Conservation (phyloP, 2,113 vertebrate genomes). For the Varanus salvator region DNA sequence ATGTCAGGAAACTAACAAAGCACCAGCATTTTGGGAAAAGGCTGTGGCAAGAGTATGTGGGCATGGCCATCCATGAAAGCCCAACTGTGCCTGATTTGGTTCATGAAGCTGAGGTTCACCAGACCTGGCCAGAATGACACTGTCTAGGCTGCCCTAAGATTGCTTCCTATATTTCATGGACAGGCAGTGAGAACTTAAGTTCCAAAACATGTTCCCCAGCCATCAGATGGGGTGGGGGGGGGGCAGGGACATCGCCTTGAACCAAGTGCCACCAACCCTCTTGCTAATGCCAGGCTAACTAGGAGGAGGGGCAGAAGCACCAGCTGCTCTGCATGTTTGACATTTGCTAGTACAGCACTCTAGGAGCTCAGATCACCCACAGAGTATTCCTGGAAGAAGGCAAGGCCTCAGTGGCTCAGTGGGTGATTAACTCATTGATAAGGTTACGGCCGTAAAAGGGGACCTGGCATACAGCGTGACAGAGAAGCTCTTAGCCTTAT, state of each 20-base stretch:
- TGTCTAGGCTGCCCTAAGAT: no score
- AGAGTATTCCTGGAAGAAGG: slow-evolving; percentile 7
- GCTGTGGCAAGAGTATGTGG: no score
- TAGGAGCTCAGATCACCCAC: slow-evolving; percentile 3
- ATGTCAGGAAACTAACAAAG: no score
- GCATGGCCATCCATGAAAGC: no score
- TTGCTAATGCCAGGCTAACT: neutral
- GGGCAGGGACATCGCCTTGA: neutral
- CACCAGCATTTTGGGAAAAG: no score
- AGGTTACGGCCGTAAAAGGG: slow-evolving; percentile 20
- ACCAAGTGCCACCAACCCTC: neutral
- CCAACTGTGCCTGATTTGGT: no score
- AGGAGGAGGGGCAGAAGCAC: neutral
- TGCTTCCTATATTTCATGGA: no score
- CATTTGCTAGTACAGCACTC: slow-evolving; percentile 12
- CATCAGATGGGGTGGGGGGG: no score
- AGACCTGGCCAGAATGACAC: no score
- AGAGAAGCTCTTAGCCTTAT: neutral
- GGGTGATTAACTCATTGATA: slow-evolving; percentile 8
- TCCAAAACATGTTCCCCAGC: neutral
- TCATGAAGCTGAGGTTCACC: no score
- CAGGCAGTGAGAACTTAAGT: no score
- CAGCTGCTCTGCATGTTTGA: neutral
- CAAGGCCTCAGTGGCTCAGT: neutral
- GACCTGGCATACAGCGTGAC: neutral